phyloP scores from a whole-genome alignment of 2,888 invertebrate genomes.

The Drosophila diplacantha region DNA sequence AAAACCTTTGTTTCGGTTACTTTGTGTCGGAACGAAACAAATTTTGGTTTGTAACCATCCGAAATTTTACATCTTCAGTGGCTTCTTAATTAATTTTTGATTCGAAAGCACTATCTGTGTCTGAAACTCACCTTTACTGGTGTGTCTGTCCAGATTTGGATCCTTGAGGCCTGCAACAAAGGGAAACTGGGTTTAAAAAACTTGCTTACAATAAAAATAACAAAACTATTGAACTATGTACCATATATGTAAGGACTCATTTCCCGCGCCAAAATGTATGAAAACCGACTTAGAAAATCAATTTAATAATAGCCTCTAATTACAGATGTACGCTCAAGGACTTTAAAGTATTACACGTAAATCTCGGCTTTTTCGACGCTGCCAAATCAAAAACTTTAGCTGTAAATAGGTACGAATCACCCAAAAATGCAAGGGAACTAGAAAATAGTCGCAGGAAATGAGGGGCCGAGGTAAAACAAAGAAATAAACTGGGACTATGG shows the following conservation, averaged over 20 bases:
- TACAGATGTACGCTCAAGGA: background rate
- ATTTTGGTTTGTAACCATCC: slow-evolving; percentile 57
- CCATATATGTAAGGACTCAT: background rate
- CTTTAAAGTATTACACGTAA: background rate
- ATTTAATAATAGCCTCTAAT: slow-evolving; percentile 60
- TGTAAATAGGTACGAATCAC: slow-evolving; percentile 1
- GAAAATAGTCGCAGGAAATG: slow-evolving; percentile 23
- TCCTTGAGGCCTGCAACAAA: slow-evolving; percentile 71
- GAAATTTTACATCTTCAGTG: slow-evolving; percentile 49
- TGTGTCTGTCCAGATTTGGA: slow-evolving; percentile 74
- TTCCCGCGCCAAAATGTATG: slow-evolving; percentile 33
- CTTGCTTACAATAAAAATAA: background rate
- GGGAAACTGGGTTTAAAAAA: slow-evolving; percentile 10
- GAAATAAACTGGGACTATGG: slow-evolving; percentile 13
- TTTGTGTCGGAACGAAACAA: slow-evolving; percentile 46
- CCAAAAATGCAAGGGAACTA: slow-evolving; percentile 18
- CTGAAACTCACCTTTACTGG: slow-evolving; percentile 58
- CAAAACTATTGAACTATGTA: background rate
- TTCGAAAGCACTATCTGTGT: slow-evolving; percentile 7
- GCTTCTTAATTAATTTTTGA: slow-evolving; percentile 60
- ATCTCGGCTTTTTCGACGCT: background rate
- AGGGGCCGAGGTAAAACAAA: slow-evolving; percentile 11
- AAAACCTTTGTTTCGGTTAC: slow-evolving; percentile 46
- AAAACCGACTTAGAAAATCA: background rate
- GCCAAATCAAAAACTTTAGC: background rate